Percentiles rank a stretch among this genome's conserved stretches.
Evolutionary conservation across 1,140 invertebrate genomes (phyloP).

Genomic region (Drosophila watanabei): DNA sequence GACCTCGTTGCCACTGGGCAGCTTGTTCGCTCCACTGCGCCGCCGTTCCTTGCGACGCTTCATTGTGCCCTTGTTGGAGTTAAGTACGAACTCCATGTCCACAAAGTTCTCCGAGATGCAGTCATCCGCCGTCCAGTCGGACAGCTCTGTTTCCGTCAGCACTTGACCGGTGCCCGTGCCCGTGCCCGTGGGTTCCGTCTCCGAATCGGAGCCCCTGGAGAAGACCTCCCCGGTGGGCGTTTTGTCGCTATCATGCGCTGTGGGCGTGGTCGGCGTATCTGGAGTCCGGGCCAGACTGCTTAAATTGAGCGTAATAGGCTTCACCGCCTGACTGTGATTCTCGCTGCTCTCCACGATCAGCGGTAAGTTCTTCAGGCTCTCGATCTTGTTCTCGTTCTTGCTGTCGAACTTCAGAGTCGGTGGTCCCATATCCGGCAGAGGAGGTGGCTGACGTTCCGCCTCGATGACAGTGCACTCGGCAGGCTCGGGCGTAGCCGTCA

Average conservation of each 20-base stretch:
- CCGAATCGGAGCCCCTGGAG: constrained; percentile 82
- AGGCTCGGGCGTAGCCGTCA: constrained; percentile 77
- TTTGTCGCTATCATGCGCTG: constrained; percentile 77
- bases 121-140: constrained; percentile 93
- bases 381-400: constrained; percentile 85
- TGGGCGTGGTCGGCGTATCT: constrained; percentile 75
- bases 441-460: constrained; percentile 38
- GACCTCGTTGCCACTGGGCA: constrained; percentile 80
- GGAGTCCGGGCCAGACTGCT: constrained; percentile 64
- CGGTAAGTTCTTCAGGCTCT: constrained; percentile 81
- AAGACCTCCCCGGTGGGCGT: constrained; percentile 76
- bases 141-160: constrained; percentile 93
- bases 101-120: constrained; percentile 91
- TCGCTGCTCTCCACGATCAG: constrained; percentile 70
- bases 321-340: constrained; percentile 68
- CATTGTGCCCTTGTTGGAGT: constrained; percentile 87
- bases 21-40: constrained; percentile 69
- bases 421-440: constrained; percentile 73
- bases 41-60: constrained; percentile 85
- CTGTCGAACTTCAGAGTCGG: constrained; percentile 78
- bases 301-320: constrained; percentile 72
- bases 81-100: constrained; percentile 88
- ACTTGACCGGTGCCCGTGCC: constrained; percentile 89
- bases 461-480: constrained; percentile 77
- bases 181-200: constrained; percentile 89